Percentiles rank a stretch among this genome's conserved stretches.
Conservation (phyloP, 2,113 vertebrate species). For the Chitala chitala region DNA sequence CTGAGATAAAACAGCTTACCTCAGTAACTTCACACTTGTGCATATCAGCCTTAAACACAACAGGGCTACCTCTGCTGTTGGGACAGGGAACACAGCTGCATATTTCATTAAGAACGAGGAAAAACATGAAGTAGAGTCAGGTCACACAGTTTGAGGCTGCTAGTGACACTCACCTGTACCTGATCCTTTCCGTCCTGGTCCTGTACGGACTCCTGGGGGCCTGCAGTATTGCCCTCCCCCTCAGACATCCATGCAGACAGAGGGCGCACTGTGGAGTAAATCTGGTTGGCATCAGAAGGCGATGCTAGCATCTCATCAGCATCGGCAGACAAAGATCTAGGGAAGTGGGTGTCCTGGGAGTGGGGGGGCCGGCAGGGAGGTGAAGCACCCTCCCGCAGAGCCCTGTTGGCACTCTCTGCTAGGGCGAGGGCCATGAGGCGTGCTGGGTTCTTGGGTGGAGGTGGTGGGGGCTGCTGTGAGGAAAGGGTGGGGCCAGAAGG, state of each 20-base stretch:
- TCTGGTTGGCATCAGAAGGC: slow-evolving; percentile 41
- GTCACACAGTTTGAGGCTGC: not conserved
- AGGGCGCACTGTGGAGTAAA: slow-evolving; percentile 56
- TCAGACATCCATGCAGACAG: slow-evolving; percentile 47
- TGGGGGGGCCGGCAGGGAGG: slow-evolving; percentile 47
- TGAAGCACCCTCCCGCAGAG: slow-evolving; percentile 51
- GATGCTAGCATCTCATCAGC: slow-evolving; percentile 47
- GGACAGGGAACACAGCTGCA: not conserved
- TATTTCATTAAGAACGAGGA: not conserved
- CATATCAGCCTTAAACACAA: not conserved
- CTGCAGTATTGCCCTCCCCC: slow-evolving; percentile 6
- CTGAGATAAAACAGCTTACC: slow-evolving; percentile 17
- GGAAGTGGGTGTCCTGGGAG: slow-evolving; percentile 45
- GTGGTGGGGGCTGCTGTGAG: slow-evolving; percentile 65
- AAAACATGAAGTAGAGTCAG: not conserved
- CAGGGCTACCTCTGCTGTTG: not conserved
- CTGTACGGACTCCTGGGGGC: slow-evolving; percentile 18
- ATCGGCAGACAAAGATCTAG: slow-evolving; percentile 59
- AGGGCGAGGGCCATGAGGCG: slow-evolving; percentile 71
- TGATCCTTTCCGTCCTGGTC: slow-evolving; percentile 19
- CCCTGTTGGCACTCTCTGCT: slow-evolving; percentile 69
- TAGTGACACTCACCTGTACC: slow-evolving; percentile 34
- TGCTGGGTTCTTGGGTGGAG: slow-evolving; percentile 70
- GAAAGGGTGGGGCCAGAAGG: slow-evolving; percentile 43
- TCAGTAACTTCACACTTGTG: not conserved